phyloP scores from a whole-genome alignment of 2,113 vertebrate genomes.

The Orthonyx spaldingii region DNA sequence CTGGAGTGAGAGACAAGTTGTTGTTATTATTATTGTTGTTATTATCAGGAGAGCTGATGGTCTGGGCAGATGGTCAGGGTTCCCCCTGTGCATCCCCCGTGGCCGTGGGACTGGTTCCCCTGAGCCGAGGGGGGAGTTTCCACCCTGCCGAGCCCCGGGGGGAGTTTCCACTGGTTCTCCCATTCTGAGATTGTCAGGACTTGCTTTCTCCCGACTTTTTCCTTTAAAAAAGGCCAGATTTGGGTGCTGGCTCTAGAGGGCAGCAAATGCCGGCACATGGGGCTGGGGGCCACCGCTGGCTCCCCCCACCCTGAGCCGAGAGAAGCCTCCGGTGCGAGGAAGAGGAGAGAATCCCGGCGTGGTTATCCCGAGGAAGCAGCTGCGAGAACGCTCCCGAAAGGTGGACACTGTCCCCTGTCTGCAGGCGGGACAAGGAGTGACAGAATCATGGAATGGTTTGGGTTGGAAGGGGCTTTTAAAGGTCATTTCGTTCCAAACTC shows the following conservation, averaged over 20 bases:
- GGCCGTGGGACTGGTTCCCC: background rate
- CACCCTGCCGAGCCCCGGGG: background rate
- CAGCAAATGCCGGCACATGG: slow-evolving; percentile 48
- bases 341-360: background rate
- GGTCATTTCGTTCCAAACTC: background rate
- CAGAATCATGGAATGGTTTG: rapidly evolving
- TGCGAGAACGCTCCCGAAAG: background rate
- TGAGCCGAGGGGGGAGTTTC: no score
- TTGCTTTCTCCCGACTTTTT: background rate
- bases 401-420: rapidly evolving
- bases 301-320: background rate
- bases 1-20: background rate
- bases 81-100: background rate
- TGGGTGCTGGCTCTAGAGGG: slow-evolving; percentile 57
- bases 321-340: rapidly evolving
- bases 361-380: background rate
- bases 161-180: background rate
- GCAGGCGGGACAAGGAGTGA: background rate
- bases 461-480: background rate
- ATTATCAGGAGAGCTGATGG: background rate
- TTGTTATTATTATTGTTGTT: rapidly evolving
- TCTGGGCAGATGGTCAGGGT: background rate
- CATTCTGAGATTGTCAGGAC: background rate
- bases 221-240: background rate
- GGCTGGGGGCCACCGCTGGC: background rate